These are phyloP conservation scores for Sebastolobus altivelis DNA, from an alignment of 2,797 vertebrate species.

Conservation along the genomic window DNA sequence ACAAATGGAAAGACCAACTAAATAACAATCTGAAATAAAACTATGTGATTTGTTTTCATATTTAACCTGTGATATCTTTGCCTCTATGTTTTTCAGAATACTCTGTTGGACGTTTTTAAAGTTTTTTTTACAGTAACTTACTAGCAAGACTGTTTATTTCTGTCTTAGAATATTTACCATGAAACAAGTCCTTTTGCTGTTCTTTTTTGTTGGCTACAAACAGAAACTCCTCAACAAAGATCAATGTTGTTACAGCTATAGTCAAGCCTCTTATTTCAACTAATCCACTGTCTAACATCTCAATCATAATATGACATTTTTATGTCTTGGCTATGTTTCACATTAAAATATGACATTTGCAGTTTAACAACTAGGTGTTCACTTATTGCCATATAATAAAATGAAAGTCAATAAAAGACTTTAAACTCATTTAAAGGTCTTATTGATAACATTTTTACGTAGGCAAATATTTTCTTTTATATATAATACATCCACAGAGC, in stretches of 20 bases:
- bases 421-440: too few relatives aligned
- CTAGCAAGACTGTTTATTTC: not conserved
- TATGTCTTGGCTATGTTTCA: not conserved
- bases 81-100: slow-evolving; percentile 22
- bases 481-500: too few relatives aligned
- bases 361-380: not conserved
- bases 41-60: not conserved
- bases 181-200: not conserved
- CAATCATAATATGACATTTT: not conserved
- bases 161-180: not conserved
- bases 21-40: slow-evolving; percentile 2
- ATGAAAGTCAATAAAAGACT: too few relatives aligned
- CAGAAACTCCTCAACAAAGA: not conserved
- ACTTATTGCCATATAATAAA: not conserved
- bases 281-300: not conserved
- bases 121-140: not conserved
- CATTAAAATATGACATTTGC: not conserved
- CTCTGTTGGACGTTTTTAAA: not conserved
- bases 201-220: not conserved
- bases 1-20: not conserved
- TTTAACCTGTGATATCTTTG: slow-evolving; percentile 13
- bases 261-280: not conserved
- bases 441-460: too few relatives aligned
- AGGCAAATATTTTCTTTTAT: too few relatives aligned
- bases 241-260: not conserved